Evolutionary conservation across 2,888 invertebrate genomes (phyloP).

Genomic region (Buathra laborator): DNA sequence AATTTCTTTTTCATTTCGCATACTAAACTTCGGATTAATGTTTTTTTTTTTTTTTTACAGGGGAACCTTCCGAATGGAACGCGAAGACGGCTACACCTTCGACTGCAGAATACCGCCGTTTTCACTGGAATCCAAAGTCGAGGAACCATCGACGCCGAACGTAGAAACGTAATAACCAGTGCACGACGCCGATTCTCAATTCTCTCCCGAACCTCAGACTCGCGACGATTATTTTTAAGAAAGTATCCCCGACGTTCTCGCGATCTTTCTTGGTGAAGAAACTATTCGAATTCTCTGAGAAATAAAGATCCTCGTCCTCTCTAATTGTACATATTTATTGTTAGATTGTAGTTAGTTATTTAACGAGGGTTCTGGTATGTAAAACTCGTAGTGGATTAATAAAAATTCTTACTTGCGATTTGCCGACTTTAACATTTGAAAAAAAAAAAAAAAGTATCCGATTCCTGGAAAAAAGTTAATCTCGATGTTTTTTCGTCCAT

Average conservation of each 20-base stretch:
- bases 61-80: conserved; percentile 99
- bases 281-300: conserved; percentile 21
- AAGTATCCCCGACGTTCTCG: conserved; percentile 19
- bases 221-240: conserved; percentile 31
- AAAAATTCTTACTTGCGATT: conserved; percentile 55
- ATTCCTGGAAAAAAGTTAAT: too few relatives aligned
- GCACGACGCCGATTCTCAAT: background rate
- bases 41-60: conserved; percentile 83
- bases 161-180: conserved; percentile 72
- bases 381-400: conserved; percentile 56
- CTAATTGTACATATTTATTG: conserved; percentile 66
- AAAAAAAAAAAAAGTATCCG: background rate
- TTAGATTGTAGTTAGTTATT: conserved; percentile 52
- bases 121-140: conserved; percentile 97
- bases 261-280: conserved; percentile 4
- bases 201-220: background rate
- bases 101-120: conserved; percentile 99
- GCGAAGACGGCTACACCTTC: conserved; percentile 98
- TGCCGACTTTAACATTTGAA: background rate
- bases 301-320: conserved; percentile 55
- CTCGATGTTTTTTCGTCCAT: too few relatives aligned
- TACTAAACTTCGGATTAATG: background rate
- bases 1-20: background rate
- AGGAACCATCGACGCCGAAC: conserved; percentile 86
- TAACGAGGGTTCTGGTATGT: conserved; percentile 48